Conservation (phyloP, 2,797 vertebrate species). For the Heterohyrax brucei region DNA sequence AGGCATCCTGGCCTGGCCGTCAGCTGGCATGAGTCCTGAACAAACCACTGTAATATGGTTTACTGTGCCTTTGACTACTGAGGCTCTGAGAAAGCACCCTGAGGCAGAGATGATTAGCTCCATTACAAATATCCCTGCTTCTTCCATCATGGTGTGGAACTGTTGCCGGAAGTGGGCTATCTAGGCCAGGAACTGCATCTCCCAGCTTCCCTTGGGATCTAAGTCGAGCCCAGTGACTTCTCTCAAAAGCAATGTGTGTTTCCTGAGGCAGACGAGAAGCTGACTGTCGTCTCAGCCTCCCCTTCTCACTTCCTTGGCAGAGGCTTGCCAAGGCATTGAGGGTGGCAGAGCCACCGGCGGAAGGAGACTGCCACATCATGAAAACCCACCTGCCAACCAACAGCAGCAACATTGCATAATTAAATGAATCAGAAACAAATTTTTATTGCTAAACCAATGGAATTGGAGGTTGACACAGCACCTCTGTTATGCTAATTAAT, state of each 20-base stretch:
- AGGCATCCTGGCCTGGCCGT: neutral
- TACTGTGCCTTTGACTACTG: accelerated
- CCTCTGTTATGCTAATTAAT: neutral
- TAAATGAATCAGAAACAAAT: neutral
- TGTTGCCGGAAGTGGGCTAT: neutral
- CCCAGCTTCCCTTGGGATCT: neutral
- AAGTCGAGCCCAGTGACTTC: neutral
- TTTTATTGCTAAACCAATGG: neutral
- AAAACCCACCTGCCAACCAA: neutral
- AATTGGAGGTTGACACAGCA: neutral
- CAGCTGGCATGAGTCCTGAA: neutral
- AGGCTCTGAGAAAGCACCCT: neutral
- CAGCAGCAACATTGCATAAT: no score
- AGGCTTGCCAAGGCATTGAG: neutral
- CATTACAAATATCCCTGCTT: neutral
- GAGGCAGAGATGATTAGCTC: neutral
- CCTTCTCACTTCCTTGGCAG: neutral
- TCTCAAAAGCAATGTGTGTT: neutral
- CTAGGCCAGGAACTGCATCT: neutral
- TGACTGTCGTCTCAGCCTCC: accelerated
- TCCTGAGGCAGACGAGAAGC: neutral
- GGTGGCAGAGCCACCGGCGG: neutral
- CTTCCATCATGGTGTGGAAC: neutral
- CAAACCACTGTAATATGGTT: neutral
- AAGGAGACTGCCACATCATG: neutral